Percentiles rank a stretch among this genome's conserved stretches.
Conservation (phyloP, 2,797 vertebrate genomes). For the Phaenicophaeus curvirostris region DNA sequence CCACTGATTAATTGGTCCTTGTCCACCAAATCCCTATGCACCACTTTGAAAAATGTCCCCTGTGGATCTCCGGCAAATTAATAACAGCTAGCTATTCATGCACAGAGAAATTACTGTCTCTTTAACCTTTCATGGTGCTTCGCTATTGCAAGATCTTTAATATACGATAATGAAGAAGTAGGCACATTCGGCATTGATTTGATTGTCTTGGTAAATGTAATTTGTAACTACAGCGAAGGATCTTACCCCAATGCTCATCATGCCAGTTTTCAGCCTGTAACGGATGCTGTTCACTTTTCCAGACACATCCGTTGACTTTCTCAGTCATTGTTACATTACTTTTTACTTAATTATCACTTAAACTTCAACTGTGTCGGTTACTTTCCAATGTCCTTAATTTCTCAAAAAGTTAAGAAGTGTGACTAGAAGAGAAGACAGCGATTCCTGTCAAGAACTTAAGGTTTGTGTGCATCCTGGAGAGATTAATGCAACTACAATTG, state of each 20-base stretch:
- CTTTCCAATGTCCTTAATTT: background rate
- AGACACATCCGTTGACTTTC: background rate
- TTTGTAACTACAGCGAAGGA: background rate
- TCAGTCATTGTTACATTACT: background rate
- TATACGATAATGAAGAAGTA: background rate
- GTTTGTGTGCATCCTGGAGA: background rate
- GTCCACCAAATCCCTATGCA: background rate
- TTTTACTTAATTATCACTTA: background rate
- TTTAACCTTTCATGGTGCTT: background rate
- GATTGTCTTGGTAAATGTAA: background rate
- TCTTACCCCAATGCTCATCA: background rate
- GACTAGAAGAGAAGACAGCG: background rate
- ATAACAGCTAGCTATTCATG: background rate
- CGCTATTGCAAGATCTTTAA: background rate
- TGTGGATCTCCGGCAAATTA: background rate
- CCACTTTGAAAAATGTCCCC: background rate
- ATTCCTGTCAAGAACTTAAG: background rate
- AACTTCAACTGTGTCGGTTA: background rate
- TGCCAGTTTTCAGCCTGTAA: background rate
- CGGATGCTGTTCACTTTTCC: background rate
- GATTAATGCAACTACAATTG: background rate
- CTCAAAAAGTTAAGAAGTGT: background rate
- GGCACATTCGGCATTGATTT: background rate
- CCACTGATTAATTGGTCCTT: conserved; percentile 14
- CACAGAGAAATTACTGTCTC: background rate